Evolutionary conservation across 2,797 vertebrate genomes (phyloP).

Genomic region (Mormyrops boulengeri): DNA sequence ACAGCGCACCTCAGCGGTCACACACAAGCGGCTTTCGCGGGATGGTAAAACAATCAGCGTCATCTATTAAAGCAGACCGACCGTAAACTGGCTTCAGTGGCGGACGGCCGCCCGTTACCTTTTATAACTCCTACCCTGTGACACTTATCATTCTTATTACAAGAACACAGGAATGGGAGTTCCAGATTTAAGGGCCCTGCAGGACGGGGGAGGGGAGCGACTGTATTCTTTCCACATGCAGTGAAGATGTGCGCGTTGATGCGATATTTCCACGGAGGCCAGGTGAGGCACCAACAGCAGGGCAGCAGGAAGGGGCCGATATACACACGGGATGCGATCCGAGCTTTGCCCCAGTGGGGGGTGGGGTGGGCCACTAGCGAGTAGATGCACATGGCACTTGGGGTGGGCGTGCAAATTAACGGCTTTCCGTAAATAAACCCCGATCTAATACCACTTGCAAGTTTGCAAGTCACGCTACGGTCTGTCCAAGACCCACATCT

Average conservation of each 20-base stretch:
- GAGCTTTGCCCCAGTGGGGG: constrained; percentile 25
- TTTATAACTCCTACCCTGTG: constrained; percentile 16
- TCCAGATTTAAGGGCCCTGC: neutral
- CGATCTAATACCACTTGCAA: neutral
- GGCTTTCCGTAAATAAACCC: neutral
- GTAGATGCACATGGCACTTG: neutral
- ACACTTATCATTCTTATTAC: constrained; percentile 1
- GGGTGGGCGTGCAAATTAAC: neutral
- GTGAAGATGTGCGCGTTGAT: neutral
- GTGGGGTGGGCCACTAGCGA: neutral
- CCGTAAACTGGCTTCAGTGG: constrained; percentile 24
- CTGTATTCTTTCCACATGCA: neutral
- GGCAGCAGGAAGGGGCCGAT: constrained; percentile 24
- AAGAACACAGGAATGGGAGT: neutral
- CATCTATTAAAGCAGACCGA: constrained; percentile 23
- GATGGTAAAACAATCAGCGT: constrained; percentile 32
- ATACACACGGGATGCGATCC: constrained; percentile 39
- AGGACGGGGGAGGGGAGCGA: neutral
- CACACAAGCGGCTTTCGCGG: constrained; percentile 20
- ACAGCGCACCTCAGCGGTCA: constrained; percentile 23
- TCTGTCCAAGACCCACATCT: neutral
- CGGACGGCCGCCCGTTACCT: constrained; percentile 8
- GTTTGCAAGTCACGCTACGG: neutral
- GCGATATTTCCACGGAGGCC: neutral
- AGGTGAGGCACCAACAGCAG: constrained; percentile 17